Base-by-base conservation (phyloP, 2,113 vertebrate genomes). In the Corythornis madagascariensis region DNA sequence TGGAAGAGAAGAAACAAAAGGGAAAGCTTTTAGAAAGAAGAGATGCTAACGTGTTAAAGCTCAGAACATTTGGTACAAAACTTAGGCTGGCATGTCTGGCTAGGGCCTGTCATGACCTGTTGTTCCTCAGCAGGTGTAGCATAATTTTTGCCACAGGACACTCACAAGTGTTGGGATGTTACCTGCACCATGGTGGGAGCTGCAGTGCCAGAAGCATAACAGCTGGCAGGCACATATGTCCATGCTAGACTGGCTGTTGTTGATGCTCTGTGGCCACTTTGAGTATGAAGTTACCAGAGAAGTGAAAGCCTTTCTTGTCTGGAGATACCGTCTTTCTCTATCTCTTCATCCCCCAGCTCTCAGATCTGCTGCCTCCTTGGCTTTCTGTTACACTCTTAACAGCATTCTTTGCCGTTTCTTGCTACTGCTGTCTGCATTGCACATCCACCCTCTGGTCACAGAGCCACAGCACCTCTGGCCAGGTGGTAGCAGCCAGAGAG, bases 111-210 rank as follows among this genome's bases (percentile, higher is more conserved):
- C n/a, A 18, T 19, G 16, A 67, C 14, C 61, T 69, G 18, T 63
- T 77, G 28, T 16, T 66, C 10, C 38, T 80, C 5, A 1, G 33
- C 19, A 59, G 22, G 8, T 11, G 13, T 59, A 73, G 50, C 19
- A 25, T 48, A 26, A 14, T 42, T 83, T 87, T 91, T 88, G 70
- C 5, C 53, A n/a, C 35, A 50, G 33, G n/a, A 55, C 31, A 4
- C 13, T 73, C 56, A 57, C 7, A 60, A 57, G 4, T 1, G 0
- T n/a, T 0, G 0, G 5, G 13, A 11, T 78, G 57, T 81, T 78
- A 33, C 38, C 22, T 73, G n/a, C 9, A 61, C 26, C 38, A 14
- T 0, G 3, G 59, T 26, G 14, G 25, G 24, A 77, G 24, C 61
- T 87, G 35, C 70, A 53, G 40, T 42, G 28, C 21, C 7, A 4